Base-by-base conservation (phyloP, 2,113 vertebrate species). In the Tapirus terrestris region DNA sequence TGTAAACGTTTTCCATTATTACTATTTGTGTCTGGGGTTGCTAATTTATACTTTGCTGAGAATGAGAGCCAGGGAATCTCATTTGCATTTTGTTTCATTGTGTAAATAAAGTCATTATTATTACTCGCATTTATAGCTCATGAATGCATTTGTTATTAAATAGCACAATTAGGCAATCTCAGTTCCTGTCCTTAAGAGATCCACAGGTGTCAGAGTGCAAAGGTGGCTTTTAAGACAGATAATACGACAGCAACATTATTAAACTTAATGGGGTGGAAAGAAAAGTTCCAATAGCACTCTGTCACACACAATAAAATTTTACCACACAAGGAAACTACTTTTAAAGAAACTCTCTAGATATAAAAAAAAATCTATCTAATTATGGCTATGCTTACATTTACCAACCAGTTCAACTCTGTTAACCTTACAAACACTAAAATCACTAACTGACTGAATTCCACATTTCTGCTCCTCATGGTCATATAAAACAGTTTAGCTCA, bases 271-370 rank as follows among this genome's bases (percentile, higher is more conserved):
- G 73, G 73, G 92, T 82, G 58, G 81, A 98, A 95, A 97, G 76
- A n/a, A 95, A 98, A 98, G 97, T 97, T 94, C 84, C 97, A 95
- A 76, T 95, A 96, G 87, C 89, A 48, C 97, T 96, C 53, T 93
- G 92, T 98, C 89, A 96, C 80, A 77, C 87, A 68, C 63, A 97
- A 89, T 97, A 94, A 97, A 98, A 96, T 67, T 94, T 98, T 67
- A 94, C 56, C 2, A 0, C 73, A 83, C 79, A 75, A 33, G 10
- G 27, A 87, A 95, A 92, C 68, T 95, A 92, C 87, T 77, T 96
- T 92, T 97, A 94, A 91, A 91, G 85, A 91, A 96, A 79, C 10
- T 81, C 29, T 94, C 51, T 16, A 76, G 16, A 94, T 63, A 27
- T 43, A 29, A n/a, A n/a, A 21, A 72, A 45, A 43, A 45, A 31